Evolutionary conservation across 2,888 invertebrate species (phyloP), one percentile per base, ranked within the genome.

Genomic region (Gryllus longicercus): DNA sequence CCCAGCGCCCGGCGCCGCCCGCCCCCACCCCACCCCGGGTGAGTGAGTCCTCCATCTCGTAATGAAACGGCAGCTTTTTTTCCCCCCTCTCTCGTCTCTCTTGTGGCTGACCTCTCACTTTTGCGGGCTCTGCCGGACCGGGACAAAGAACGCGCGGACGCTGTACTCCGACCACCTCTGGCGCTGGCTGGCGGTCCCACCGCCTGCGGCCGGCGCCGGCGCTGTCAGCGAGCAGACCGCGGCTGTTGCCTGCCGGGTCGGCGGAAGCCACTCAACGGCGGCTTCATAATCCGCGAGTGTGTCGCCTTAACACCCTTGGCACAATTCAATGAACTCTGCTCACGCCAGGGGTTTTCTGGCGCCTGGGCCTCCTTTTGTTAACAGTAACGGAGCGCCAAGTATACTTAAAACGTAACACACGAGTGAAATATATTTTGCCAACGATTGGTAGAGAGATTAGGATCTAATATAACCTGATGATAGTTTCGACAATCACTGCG

Each of bases 341-440:
- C 38, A 1, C 38, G 38, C 5, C 38, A 38, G 38, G 38, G 38
- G 0, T 38, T 38, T 8, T 0, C 8, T 8, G 38, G 8, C 1
- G 8, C 1, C 8, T 38, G 5, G 38, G 8, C 38, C 1, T 1
- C 0, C 38, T 0, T 38, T 38, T 38, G 0, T 0, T 8, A 0
- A 8, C 38, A 38, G 5, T 38, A 5, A 5, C 38, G 5, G 38
- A 38, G 3, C 38, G 5, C 38, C 38, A 38, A 5, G 3, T 38
- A 0, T 38, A 3, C 38, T 38, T 38, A 0, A 5, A 38, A 3
- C 38, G 5, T 38, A 38, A 38, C 3, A 38, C 5, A 38, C 5
- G 38, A 38, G 38, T 38, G 38, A 38, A 8, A 38, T 1, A 38
- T 38, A 8, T 38, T 38, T 38, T 8, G 8, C 1, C 38, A 38